phyloP scores from a whole-genome alignment of 2,888 invertebrate species.

The Chouioia cunea region DNA sequence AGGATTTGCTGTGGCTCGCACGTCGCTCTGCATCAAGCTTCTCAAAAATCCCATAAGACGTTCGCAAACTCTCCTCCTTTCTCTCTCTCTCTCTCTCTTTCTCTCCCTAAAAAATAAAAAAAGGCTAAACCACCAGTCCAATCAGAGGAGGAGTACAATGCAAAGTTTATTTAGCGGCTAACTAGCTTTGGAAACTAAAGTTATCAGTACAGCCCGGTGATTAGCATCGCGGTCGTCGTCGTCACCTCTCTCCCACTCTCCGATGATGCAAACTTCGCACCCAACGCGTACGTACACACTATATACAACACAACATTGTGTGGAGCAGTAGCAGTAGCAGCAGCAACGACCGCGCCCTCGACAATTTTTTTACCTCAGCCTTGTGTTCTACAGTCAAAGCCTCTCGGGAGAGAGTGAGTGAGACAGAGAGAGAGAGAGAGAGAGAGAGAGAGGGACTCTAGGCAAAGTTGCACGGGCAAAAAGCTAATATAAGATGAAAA shows the following conservation, averaged over 20 bases:
- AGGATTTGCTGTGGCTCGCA: conserved; percentile 20
- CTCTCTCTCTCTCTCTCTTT: neutral
- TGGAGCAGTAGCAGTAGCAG: conserved; percentile 2
- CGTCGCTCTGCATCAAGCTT: neutral
- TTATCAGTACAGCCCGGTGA: conserved; percentile 44
- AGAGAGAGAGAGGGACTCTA: conserved; percentile 3
- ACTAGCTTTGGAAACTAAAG: conserved; percentile 47
- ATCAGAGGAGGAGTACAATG: conserved; percentile 18
- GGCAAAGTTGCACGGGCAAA: conserved; percentile 15
- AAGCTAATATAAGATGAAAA: conserved; percentile 54
- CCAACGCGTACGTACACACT: neutral
- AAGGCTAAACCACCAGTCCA: neutral
- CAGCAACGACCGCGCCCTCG: neutral
- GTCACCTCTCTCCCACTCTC: neutral
- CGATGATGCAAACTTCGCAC: neutral
- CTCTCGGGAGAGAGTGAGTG: neutral
- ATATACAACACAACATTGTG: too few relatives aligned
- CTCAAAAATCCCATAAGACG: conserved; percentile 42
- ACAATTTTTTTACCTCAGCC: neutral
- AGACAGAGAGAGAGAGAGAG: conserved; percentile 1
- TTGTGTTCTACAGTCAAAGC: neutral
- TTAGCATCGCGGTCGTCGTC: conserved; percentile 45
- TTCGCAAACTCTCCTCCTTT: conserved; percentile 6
- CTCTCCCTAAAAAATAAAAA: neutral
- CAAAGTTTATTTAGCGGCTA: conserved; percentile 36